A percentile compares a stretch with the other conserved stretches of the same genome.
Conservation (phyloP, 2,113 vertebrate species). For the Rhadina sibilatrix region DNA sequence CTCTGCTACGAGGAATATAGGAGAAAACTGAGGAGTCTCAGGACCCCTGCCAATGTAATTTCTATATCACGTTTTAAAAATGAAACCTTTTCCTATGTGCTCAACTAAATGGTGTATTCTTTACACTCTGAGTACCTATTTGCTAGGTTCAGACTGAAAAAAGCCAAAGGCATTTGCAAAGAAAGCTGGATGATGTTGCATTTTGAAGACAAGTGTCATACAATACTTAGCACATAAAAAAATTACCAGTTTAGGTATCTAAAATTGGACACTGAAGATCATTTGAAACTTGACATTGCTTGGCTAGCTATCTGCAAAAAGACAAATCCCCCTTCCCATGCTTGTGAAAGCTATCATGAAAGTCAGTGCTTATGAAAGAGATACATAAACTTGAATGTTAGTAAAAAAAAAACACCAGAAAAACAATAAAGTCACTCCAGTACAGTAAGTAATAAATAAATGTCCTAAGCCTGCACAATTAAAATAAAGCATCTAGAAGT, state of each 20-base stretch:
- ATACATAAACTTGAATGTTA: neutral
- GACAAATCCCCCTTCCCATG: neutral
- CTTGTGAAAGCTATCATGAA: neutral
- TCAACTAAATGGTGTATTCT: neutral
- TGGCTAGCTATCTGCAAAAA: neutral
- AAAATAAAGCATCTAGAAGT: neutral
- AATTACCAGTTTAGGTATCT: neutral
- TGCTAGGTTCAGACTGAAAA: neutral
- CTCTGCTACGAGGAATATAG: neutral
- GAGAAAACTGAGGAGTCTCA: neutral
- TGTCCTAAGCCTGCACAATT: neutral
- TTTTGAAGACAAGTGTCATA: neutral
- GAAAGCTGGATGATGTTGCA: neutral
- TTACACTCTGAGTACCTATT: neutral
- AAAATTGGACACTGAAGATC: neutral
- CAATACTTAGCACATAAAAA: neutral
- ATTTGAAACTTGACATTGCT: neutral
- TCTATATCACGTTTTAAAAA: neutral
- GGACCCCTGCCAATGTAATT: neutral
- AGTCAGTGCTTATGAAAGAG: neutral
- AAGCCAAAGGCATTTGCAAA: neutral
- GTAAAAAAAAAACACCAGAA: neutral
- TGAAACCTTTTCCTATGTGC: neutral
- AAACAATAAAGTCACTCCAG: neutral
- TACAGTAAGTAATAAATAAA: neutral